phyloP scores from a whole-genome alignment of 2,888 invertebrate species.

The Macaria notata region DNA sequence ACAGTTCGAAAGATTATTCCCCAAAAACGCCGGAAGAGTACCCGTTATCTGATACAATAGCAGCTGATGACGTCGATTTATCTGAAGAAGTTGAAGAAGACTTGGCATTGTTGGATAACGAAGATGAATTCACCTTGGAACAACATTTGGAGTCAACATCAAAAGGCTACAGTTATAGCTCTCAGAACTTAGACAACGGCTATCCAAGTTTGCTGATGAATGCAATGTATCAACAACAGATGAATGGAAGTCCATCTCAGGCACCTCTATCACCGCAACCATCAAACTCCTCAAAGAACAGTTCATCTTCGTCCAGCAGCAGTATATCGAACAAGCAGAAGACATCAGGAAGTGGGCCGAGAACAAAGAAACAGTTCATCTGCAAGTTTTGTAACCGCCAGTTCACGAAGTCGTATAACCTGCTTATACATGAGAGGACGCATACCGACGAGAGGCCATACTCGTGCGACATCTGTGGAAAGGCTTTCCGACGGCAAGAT shows the following conservation, averaged over 20 bases:
- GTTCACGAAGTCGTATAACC: constrained; percentile 98
- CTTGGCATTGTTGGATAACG: constrained; percentile 87
- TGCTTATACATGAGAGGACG: constrained; percentile 98
- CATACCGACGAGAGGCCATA: constrained; percentile 99
- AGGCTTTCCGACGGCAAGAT: constrained; percentile 98
- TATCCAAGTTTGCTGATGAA: constrained; percentile 88
- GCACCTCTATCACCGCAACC: constrained; percentile 71
- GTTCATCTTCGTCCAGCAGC: constrained; percentile 73
- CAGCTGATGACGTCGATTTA: constrained; percentile 85
- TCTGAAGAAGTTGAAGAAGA: constrained; percentile 89
- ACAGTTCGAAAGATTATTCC: constrained; percentile 66
- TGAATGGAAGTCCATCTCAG: constrained; percentile 73
- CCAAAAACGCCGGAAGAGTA: constrained; percentile 77
- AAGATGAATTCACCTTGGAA: constrained; percentile 86
- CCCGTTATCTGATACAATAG: constrained; percentile 75
- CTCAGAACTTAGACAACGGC: constrained; percentile 84
- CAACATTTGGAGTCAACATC: constrained; percentile 75
- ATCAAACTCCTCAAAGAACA: constrained; percentile 73
- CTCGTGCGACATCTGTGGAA: constrained; percentile 98
- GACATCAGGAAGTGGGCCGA: constrained; percentile 83
- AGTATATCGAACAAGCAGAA: constrained; percentile 75
- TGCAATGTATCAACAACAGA: constrained; percentile 84
- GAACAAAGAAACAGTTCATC: constrained; percentile 98
- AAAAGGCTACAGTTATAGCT: constrained; percentile 69
- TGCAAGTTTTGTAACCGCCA: constrained; percentile 99